Percentiles rank a stretch among this genome's conserved stretches.
Evolutionary conservation across 2,113 vertebrate species (phyloP).

Genomic region (Nesoenas mayeri): DNA sequence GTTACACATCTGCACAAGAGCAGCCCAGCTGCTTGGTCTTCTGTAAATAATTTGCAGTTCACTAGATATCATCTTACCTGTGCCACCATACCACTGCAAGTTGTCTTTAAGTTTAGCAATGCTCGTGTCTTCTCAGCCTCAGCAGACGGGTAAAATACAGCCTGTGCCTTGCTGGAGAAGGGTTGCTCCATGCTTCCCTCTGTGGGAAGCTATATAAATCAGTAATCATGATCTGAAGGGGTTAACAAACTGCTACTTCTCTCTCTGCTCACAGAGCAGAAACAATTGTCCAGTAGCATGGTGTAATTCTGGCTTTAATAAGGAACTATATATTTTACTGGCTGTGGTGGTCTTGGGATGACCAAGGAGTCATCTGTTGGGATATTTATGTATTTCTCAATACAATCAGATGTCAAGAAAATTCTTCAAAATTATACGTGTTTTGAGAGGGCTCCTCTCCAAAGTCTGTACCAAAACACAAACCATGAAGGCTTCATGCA

Average conservation of each 20-base stretch:
- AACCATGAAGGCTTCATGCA: background rate
- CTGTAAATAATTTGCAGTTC: background rate
- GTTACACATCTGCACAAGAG: background rate
- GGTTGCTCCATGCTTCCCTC: background rate
- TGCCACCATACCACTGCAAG: background rate
- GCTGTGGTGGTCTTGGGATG: background rate
- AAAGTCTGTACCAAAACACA: background rate
- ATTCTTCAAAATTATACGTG: background rate
- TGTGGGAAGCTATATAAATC: background rate
- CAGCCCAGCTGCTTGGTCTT: background rate
- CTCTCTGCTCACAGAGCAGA: background rate
- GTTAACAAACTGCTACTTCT: background rate
- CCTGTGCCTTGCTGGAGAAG: background rate
- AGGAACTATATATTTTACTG: background rate
- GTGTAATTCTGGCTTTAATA: background rate
- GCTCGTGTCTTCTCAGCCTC: background rate
- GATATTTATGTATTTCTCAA: background rate
- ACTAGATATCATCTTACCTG: background rate
- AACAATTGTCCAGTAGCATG: rapidly evolving
- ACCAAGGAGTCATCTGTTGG: background rate
- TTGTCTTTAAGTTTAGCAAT: background rate
- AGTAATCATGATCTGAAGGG: background rate
- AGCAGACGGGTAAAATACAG: background rate
- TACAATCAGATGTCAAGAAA: background rate
- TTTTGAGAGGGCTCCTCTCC: background rate